Base-by-base conservation (phyloP, 2,113 vertebrate species). In the Lates calcarifer region DNA sequence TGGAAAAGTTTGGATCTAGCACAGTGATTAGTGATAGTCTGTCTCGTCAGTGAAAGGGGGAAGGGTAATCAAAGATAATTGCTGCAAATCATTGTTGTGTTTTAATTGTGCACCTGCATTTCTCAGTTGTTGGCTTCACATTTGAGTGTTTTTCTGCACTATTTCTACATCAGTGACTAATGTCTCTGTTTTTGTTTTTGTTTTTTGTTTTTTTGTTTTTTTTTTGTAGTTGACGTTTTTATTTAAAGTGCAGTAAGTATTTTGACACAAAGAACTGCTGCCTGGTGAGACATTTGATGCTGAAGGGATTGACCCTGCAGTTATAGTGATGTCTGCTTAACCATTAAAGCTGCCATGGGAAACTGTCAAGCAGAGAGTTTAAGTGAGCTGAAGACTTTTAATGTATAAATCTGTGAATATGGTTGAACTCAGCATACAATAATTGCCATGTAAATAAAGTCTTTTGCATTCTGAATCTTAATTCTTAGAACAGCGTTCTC, bases 41-140 rank as follows among this genome's bases (percentile, higher is more conserved):
- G 84, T 86, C 85, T 91, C 78, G 61, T 85, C 82, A 87, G 68
- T 49, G 28, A 70, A 47, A 64, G 60, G 73, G 82, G 74, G 84
- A 56, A 61, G 76, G 81, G 72, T 81, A 94, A 94, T 95, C 88
- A 94, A 81, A 89, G 81, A 91, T 94, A 90, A 95, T 94, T 91
- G 71, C 89, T 39, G 74, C 55, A 77, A 93, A 94, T 94, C 84
- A 92, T 63, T 80, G 81, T 73, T 58, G 83, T 85, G 73, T 83
- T 88, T 84, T 89, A 87, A 94, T 91, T 82, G 76, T 72, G 85
- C 91, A 93, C 90, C 91, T 94, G 92, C 86, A 58, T 89, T 88
- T 57, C 35, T 85, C 77, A 2, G 58, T 81, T 74, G 35, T 62
- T 39, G 64, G 80, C 67, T 61, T 75, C 35, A 62, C 9, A 24